These are phyloP conservation scores for Cheilosia pagana DNA, from an alignment of 2,888 invertebrate genomes.

Conservation along the genomic window DNA sequence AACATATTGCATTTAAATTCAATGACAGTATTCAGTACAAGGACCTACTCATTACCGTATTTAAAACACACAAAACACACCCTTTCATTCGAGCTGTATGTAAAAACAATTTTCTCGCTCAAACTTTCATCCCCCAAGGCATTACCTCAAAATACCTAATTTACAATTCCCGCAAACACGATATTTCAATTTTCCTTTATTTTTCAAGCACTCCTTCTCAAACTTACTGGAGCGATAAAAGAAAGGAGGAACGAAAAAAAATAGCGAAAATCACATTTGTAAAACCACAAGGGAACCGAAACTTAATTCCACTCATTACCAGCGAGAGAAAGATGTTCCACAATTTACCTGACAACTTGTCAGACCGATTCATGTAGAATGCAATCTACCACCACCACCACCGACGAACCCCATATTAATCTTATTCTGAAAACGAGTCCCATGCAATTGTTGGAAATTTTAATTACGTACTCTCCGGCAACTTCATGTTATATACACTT, in stretches of 20 bases:
- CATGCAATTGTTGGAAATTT: slow-evolving; percentile 40
- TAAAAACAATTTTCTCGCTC: too few relatives aligned
- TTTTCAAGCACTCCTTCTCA: background rate
- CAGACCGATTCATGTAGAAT: slow-evolving; percentile 39
- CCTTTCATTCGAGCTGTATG: too few relatives aligned
- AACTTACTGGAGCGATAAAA: background rate
- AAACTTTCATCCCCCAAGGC: too few relatives aligned
- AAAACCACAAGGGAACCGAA: slow-evolving; percentile 31
- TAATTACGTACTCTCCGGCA: slow-evolving; percentile 43
- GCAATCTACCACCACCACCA: slow-evolving; percentile 2
- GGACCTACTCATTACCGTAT: too few relatives aligned
- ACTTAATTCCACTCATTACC: slow-evolving; percentile 45
- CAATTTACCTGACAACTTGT: slow-evolving; percentile 40
- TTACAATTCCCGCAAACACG: slow-evolving; percentile 1
- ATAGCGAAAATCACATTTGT: background rate
- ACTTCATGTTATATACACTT: slow-evolving; percentile 35
- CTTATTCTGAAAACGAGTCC: slow-evolving; percentile 14
- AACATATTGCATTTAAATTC: too few relatives aligned
- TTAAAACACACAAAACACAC: too few relatives aligned
- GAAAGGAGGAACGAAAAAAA: background rate
- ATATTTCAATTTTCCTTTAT: background rate
- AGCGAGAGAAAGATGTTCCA: slow-evolving; percentile 36
- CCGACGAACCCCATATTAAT: background rate
- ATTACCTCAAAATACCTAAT: background rate
- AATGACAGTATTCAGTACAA: too few relatives aligned